Percentiles rank a stretch among this genome's conserved stretches.
These are phyloP conservation scores for Sebastiscus tertius DNA, from an alignment of 2,797 vertebrate genomes.

Conservation along the genomic window DNA sequence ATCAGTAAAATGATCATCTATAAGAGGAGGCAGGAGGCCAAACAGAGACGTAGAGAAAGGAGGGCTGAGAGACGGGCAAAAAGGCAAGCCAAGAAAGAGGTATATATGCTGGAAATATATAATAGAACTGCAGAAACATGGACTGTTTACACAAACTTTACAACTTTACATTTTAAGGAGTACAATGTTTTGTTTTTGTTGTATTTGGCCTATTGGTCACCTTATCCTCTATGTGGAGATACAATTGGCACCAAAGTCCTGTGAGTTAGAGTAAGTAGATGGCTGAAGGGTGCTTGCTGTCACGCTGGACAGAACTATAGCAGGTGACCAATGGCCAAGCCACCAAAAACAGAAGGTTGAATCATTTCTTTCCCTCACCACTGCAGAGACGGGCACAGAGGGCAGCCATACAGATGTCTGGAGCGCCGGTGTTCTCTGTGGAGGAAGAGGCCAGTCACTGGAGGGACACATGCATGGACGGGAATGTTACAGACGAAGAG, in stretches of 20 bases:
- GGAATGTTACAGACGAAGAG: slow-evolving; percentile 37
- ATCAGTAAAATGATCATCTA: slow-evolving; percentile 90
- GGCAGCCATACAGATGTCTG: slow-evolving; percentile 45
- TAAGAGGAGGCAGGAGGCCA: slow-evolving; percentile 90
- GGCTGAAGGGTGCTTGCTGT: background rate
- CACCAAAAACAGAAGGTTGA: background rate
- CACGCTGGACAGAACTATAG: background rate
- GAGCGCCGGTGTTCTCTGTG: slow-evolving; percentile 62
- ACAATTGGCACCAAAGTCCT: background rate
- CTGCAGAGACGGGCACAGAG: slow-evolving; percentile 64
- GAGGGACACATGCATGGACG: slow-evolving; percentile 41
- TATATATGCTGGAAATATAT: slow-evolving; percentile 31
- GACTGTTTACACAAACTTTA: background rate
- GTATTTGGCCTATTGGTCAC: background rate
- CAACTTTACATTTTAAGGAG: background rate
- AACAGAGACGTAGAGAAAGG: slow-evolving; percentile 82
- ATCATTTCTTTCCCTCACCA: background rate
- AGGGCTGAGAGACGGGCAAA: slow-evolving; percentile 83
- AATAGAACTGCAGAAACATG: background rate
- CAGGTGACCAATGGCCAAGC: background rate
- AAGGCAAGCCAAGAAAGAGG: slow-evolving; percentile 83
- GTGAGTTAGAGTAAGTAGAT: background rate
- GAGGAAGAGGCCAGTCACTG: slow-evolving; percentile 67
- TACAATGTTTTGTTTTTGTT: background rate
- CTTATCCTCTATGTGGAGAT: background rate